These are phyloP conservation scores for Zaprionus lineosus DNA, from an alignment of 2,888 invertebrate species.

Conservation along the genomic window DNA sequence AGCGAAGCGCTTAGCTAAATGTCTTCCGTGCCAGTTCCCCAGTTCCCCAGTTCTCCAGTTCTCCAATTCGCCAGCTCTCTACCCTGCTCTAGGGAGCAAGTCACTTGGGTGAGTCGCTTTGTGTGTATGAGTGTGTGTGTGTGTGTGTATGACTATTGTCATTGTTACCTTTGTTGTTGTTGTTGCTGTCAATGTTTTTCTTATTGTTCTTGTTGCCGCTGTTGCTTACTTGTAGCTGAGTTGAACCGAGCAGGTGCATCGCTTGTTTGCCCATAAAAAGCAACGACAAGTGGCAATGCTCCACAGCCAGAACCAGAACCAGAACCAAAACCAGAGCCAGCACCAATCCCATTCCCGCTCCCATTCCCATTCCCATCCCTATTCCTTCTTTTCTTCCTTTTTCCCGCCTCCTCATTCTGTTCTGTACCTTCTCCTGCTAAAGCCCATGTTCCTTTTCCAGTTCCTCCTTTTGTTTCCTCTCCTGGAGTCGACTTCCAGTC, in stretches of 20 bases:
- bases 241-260: slow-evolving; percentile 60
- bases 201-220: slow-evolving; percentile 11
- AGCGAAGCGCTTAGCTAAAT: slow-evolving; percentile 77
- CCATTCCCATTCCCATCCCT: slow-evolving; percentile 4
- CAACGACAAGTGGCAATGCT: slow-evolving; percentile 66
- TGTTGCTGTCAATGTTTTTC: no score
- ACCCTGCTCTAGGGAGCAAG: slow-evolving; percentile 58
- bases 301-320: slow-evolving; percentile 20
- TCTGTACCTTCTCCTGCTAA: no score
- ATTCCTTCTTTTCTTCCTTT: no score
- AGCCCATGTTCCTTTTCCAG: no score
- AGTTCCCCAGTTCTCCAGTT: slow-evolving; percentile 30
- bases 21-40: slow-evolving; percentile 73
- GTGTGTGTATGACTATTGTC: background rate
- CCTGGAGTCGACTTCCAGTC: slow-evolving; percentile 5
- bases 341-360: background rate
- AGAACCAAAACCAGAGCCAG: background rate
- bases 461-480: no score
- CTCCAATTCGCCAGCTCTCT: slow-evolving; percentile 38
- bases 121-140: slow-evolving; percentile 9
- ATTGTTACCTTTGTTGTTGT: slow-evolving; percentile 12
- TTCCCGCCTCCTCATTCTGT: no score
- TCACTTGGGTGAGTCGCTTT: slow-evolving; percentile 39
- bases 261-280: slow-evolving; percentile 65
- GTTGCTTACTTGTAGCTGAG: slow-evolving; percentile 26